phyloP scores from a whole-genome alignment of 2,888 invertebrate species.

The Steinernema scapterisci region DNA sequence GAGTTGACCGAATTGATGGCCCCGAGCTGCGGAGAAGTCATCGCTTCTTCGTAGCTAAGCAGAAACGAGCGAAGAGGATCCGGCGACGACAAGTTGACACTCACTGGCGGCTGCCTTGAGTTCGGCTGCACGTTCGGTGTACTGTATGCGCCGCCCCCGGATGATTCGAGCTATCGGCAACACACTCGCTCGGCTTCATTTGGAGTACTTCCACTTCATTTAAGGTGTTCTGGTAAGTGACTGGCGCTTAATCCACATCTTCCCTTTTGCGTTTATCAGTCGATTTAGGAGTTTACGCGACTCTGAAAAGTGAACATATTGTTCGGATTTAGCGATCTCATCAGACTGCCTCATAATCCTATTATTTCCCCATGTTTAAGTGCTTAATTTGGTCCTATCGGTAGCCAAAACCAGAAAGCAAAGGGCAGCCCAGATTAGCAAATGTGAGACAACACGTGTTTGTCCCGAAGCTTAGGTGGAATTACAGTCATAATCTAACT shows the following conservation, averaged over 20 bases:
- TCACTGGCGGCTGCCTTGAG: conserved; percentile 19
- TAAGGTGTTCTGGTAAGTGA: not conserved
- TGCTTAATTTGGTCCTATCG: not conserved
- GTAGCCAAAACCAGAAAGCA: conserved; percentile 1
- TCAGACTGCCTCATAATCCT: too few relatives aligned
- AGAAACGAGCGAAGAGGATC: conserved; percentile 33
- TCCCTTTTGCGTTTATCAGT: too few relatives aligned
- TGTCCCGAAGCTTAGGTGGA: conserved; percentile 12
- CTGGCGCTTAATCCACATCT: not conserved
- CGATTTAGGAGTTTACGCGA: too few relatives aligned
- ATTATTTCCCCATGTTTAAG: too few relatives aligned
- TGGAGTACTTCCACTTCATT: conserved; percentile 20
- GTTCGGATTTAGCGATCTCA: too few relatives aligned
- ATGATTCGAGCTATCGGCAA: conserved; percentile 6
- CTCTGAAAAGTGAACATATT: too few relatives aligned
- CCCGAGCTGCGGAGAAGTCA: conserved; percentile 60
- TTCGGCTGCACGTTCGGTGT: conserved; percentile 8
- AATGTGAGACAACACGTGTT: conserved; percentile 21
- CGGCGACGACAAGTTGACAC: conserved; percentile 33
- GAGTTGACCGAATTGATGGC: conserved; percentile 62
- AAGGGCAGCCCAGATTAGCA: not conserved
- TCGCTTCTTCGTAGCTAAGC: conserved; percentile 27
- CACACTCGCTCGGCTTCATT: not conserved
- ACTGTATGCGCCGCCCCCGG: conserved; percentile 29
- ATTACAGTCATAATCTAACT: conserved; percentile 30